These are phyloP conservation scores for Noctuana brunneofusca DNA, from an alignment of 2,888 invertebrate species.

Conservation along the genomic window DNA sequence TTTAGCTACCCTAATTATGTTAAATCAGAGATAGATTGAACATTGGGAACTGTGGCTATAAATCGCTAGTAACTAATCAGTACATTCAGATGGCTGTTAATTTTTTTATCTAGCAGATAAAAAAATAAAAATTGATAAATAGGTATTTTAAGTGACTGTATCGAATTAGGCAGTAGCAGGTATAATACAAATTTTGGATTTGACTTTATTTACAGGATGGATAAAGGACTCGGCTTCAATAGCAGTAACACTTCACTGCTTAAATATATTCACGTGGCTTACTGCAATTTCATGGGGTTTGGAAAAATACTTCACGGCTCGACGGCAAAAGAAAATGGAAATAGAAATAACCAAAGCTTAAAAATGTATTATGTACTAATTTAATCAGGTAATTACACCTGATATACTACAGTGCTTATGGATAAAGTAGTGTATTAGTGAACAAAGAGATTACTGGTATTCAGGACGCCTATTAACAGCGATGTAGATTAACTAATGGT, in stretches of 20 bases:
- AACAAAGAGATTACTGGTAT: conserved; percentile 27
- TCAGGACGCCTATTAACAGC: conserved; percentile 29
- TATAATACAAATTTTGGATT: too few species aligned
- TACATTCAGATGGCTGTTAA: too few species aligned
- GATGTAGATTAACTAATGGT: conserved; percentile 29
- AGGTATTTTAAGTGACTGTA: too few species aligned
- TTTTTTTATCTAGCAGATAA: too few species aligned
- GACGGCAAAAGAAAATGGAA: conserved; percentile 47
- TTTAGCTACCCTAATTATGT: too few species aligned
- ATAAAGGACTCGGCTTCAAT: conserved; percentile 85
- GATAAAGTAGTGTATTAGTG: conserved; percentile 13
- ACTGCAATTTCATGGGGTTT: conserved; percentile 85
- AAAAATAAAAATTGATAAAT: too few species aligned
- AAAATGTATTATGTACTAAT: not conserved
- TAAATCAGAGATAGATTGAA: too few species aligned
- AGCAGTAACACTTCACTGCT: conserved; percentile 84
- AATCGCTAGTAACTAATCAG: too few species aligned
- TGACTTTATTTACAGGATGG: conserved; percentile 73
- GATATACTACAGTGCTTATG: not conserved
- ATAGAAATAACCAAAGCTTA: conserved; percentile 20
- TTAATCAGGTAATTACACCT: not conserved
- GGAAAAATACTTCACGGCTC: conserved; percentile 73
- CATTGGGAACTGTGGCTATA: too few species aligned
- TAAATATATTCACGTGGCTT: conserved; percentile 85
- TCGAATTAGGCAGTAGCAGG: too few species aligned